Evolutionary conservation across 2,797 vertebrate genomes (phyloP), one percentile per base, ranked within the genome.

Genomic region (Paramormyrops hopkinsi): DNA sequence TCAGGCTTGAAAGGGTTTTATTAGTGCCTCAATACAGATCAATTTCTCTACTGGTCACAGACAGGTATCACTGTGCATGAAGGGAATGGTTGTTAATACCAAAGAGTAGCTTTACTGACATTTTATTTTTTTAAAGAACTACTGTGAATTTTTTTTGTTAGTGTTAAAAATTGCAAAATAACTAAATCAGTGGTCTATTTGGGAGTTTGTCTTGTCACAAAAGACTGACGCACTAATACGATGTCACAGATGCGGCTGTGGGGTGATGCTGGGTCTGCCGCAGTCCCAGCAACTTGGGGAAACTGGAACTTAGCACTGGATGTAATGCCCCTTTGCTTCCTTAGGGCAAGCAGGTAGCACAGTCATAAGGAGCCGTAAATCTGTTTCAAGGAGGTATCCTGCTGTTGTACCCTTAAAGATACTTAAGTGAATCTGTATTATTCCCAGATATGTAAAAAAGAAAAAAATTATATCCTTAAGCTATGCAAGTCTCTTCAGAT

Each of bases 61-160:
- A 73, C 29, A 37, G 65, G 33, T 82, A 46, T 82, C 41, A 53
- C 83, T 85, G 48, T 85, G n/a, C 12, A 51, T 14, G 83, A 85
- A 51, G 48, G 8, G 76, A 46, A 82, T 46, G 76, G 76, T 46
- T 79, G 79, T 56, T 62, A 53, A 89, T 86, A 89, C 22, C 41
- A 84, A 59, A 85, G 53, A 46, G 22, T 84, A 89, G 82, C 88
- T 37, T 69, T 48, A 69, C 62, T 86, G 7, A 89, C 83, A 89
- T 29, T 89, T n/a, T 14, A 22, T 65, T 50, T 48, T 83, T 56
- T 14, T 65, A 29, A 48, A 79, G 44, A 84, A 89, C 53, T 87
- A 89, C 82, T 86, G 88, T 89, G 88, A 89, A 89, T 89, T 59
- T 89, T 29, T 89, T 89, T 69, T 46, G 84, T 56, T 83, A 88